Base-by-base conservation (phyloP, 1,140 invertebrate species). In the Agraylea sexmaculata region DNA sequence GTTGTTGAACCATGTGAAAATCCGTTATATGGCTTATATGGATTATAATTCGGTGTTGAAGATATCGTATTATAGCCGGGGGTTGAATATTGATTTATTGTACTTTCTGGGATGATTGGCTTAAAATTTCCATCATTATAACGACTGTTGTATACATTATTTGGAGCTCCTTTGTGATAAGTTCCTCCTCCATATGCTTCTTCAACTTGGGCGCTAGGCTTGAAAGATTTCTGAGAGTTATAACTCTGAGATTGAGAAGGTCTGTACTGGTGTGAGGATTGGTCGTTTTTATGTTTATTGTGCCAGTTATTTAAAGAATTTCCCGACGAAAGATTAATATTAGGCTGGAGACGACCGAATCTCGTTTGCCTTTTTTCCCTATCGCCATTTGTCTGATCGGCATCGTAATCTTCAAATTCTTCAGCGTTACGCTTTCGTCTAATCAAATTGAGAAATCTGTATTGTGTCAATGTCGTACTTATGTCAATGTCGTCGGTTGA, bases 341-440 rank as follows among this genome's bases (percentile, higher is more conserved):
- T 34, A 23, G 40, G 43, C 17, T 43, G 43, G n/a, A 43, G 57
- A 51, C 65, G 34, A 13, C 47, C 47, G 13, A 36, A 49, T 5
- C 43, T 47, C 27, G 62, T 50, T 59, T 68, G 65, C 53, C 65
- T 57, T 48, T 66, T 66, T 28, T 60, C 62, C 51, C 65, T 57
- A 36, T 68, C 65, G 43, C 40, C 53, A 33, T 62, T 56, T 25
- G 50, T 44, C 35, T 43, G 40, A 25, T 56, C 51, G 18, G n/a
- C n/a, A 35, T 47, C 42, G 32, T 35, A 36, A 30, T 41, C 48
- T 38, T 42, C 27, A 41, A 36, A 25, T 22, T n/a, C 23, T 4
- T 40, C 12, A 13, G 37, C 29, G 16, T 49, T 33, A 21, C 47
- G 23, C 30, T 32, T 46, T n/a, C 25, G 37, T 41, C 47, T 40